phyloP scores from a whole-genome alignment of 2,797 vertebrate species.

The Parambassis ranga region DNA sequence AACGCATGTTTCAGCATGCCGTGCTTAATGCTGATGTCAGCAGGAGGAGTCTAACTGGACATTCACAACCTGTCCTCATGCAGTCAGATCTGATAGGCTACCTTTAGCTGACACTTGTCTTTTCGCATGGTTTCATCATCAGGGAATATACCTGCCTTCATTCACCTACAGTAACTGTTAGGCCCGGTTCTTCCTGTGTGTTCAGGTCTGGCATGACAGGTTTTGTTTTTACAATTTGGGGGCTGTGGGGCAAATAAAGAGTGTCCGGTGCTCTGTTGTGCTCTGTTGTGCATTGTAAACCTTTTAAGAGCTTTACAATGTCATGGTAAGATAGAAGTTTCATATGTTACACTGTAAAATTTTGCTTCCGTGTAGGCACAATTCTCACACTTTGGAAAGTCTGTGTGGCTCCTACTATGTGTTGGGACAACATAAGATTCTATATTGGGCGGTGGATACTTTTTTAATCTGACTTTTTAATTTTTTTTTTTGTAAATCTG shows the following conservation, averaged over 20 bases:
- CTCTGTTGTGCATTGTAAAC: too few relatives aligned
- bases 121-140: not conserved
- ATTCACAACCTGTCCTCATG: conserved; percentile 11
- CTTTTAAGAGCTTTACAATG: not conserved
- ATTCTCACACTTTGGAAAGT: conserved; percentile 1
- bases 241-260: not conserved
- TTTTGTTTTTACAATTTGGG: not conserved
- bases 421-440: too few relatives aligned
- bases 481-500: too few relatives aligned
- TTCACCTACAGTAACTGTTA: not conserved
- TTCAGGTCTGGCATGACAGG: not conserved
- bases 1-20: conserved; percentile 24
- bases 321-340: not conserved
- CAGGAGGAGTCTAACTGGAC: conserved; percentile 15
- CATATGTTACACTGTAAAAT: not conserved
- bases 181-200: not conserved
- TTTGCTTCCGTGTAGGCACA: not conserved
- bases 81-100: conserved; percentile 16
- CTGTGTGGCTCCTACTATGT: too few relatives aligned
- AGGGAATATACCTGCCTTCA: not conserved
- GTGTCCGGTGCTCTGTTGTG: not conserved
- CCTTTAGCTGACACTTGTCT: conserved; percentile 6
- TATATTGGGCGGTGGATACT: too few relatives aligned
- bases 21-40: conserved; percentile 32
- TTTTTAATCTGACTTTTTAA: too few relatives aligned